Evolutionary conservation across 1,140 invertebrate genomes (phyloP), one percentile per base, ranked within the genome.

Genomic region (Papilio glaucus): DNA sequence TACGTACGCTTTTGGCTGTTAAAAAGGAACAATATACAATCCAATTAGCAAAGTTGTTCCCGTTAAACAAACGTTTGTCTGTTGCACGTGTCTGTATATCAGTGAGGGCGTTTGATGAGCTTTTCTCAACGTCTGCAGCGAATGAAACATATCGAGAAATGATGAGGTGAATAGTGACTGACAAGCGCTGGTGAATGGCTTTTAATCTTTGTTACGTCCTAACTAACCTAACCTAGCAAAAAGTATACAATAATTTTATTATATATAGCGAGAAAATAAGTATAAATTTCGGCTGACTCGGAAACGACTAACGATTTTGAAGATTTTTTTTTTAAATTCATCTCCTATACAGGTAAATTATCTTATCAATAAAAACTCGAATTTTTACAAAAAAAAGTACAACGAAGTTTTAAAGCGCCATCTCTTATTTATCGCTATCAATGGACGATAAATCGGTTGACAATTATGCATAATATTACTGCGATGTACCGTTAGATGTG

Each of bases 1-100:
- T n/a, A n/a, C n/a, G 6, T 1, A 33, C 29, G 60, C 13, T 62
- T 33, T 1, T 15, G n/a, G 37, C 15, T 4, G 9, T 4, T 4
- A 62, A 62, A 37, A 37, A 62, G 15, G 29, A 62, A 62, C 60
- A 62, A 62, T 37, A 62, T 62, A 13, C 60, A 62, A 62, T 62
- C 60, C 60, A 62, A 62, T 37, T 62, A 62, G 60, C 29, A 62
- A 18, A 62, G 60, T 15, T 42, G 41, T 18, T 8, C 29, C 60
- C 60, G 26, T 62, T 62, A 62, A 5, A 62, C 12, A 62, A 4
- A 29, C 15, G 60, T 37, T n/a, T 4, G n/a, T 42, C n/a, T 42
- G 41, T 42, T 9, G 12, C 12, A 60, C n/a, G 60, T 62, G 60
- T 62, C 13, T 5, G 29, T 37, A 37, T 26, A 62, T 61, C 29